These are phyloP conservation scores for Mythimna ferrago DNA, from an alignment of 2,888 invertebrate species.

Conservation along the genomic window DNA sequence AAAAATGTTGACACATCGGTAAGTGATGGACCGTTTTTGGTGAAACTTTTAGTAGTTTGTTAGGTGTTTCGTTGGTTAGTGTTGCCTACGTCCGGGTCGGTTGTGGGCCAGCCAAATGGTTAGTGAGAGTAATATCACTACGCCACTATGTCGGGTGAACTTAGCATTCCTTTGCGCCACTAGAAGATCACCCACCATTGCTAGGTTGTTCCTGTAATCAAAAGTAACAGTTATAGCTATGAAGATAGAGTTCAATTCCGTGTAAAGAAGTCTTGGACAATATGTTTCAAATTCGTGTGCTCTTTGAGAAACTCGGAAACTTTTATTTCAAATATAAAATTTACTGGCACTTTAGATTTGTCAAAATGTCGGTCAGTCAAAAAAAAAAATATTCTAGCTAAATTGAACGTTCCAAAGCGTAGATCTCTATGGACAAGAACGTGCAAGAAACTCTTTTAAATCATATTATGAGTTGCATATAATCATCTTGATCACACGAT, in stretches of 20 bases:
- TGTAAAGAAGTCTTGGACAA: not conserved
- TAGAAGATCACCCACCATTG: constrained; percentile 83
- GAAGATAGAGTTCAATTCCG: not conserved
- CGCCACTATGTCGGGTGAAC: constrained; percentile 39
- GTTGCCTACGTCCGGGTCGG: constrained; percentile 34
- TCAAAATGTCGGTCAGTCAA: too few relatives aligned
- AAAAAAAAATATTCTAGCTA: too few relatives aligned
- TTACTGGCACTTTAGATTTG: too few relatives aligned
- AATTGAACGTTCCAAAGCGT: too few relatives aligned
- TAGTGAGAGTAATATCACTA: constrained; percentile 50
- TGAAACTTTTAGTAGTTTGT: constrained; percentile 58
- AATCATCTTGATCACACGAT: too few relatives aligned
- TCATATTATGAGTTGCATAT: too few relatives aligned
- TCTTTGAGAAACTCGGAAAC: too few relatives aligned
- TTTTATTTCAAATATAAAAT: too few relatives aligned
- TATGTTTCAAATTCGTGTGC: not conserved
- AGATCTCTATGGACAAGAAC: too few relatives aligned
- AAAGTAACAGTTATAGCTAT: not conserved
- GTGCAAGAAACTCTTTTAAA: too few relatives aligned
- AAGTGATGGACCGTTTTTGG: constrained; percentile 66
- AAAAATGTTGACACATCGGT: constrained; percentile 60
- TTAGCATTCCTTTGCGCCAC: constrained; percentile 28
- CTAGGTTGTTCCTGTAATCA: constrained; percentile 83
- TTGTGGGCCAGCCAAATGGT: constrained; percentile 54
- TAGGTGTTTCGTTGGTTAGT: constrained; percentile 54